Evolutionary conservation across 1,140 invertebrate species (phyloP).

Genomic region (Ladona fulva): DNA sequence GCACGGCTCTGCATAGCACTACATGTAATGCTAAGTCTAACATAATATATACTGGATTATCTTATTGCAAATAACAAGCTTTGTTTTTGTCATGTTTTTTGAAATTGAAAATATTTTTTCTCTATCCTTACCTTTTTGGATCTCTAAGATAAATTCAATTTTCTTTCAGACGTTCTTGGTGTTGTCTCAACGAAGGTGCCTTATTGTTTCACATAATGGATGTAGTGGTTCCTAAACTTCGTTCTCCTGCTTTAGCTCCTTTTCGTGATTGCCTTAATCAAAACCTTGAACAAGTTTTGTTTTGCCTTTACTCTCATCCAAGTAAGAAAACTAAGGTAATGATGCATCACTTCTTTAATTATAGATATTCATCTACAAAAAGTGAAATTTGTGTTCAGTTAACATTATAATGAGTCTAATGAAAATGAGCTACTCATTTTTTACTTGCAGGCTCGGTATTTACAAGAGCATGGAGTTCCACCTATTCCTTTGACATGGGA

Average conservation of each 20-base stretch:
- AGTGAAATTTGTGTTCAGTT: too few species aligned
- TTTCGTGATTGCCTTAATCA: slow-evolving; percentile 45
- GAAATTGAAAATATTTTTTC: too few species aligned
- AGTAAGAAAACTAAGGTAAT: slow-evolving; percentile 58
- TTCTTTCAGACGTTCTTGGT: slow-evolving; percentile 52
- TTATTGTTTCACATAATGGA: slow-evolving; percentile 69
- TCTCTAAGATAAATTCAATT: background rate
- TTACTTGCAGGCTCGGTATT: slow-evolving; percentile 36
- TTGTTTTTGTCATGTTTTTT: too few species aligned
- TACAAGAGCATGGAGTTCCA: slow-evolving; percentile 69
- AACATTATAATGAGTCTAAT: too few species aligned
- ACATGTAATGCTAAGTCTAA: too few species aligned
- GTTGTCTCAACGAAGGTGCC: slow-evolving; percentile 62
- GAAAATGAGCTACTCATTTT: too few species aligned
- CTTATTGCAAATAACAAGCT: too few species aligned
- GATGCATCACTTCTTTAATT: background rate
- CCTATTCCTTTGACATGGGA: slow-evolving; percentile 69
- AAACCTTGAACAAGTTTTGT: slow-evolving; percentile 79
- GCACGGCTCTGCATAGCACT: too few species aligned
- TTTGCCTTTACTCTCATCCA: slow-evolving; percentile 80
- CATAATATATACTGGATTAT: too few species aligned
- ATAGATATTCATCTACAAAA: too few species aligned
- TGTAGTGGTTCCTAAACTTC: slow-evolving; percentile 54
- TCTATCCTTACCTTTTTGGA: too few species aligned
- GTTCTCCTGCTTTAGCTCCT: slow-evolving; percentile 44